phyloP scores from a whole-genome alignment of 2,113 vertebrate species.

The Mesitornis unicolor region DNA sequence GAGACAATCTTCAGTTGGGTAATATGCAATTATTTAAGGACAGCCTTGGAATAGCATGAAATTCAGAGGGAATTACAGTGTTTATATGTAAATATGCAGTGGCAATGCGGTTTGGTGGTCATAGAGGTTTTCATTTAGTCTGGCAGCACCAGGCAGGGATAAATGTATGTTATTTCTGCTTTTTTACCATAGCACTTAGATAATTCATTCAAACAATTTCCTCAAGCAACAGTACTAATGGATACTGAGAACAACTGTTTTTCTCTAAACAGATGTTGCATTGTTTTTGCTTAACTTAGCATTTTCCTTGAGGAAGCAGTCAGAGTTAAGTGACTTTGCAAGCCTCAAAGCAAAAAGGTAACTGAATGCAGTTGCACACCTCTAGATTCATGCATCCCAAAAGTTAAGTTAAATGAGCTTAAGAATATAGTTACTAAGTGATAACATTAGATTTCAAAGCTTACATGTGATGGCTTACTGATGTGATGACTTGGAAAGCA shows the following conservation, averaged over 20 bases:
- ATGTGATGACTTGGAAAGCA: not conserved
- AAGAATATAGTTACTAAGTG: not conserved
- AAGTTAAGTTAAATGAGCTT: not conserved
- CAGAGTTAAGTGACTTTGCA: not conserved
- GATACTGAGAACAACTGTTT: not conserved
- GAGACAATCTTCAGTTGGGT: not conserved
- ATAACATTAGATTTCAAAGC: not conserved
- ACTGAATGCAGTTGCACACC: not conserved
- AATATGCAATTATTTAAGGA: not conserved
- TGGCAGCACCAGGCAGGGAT: not conserved
- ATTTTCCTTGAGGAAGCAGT: not conserved
- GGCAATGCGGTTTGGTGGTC: not conserved
- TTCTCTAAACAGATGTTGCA: not conserved
- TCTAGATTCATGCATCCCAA: not conserved
- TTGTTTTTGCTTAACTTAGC: not conserved
- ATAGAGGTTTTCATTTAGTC: not conserved
- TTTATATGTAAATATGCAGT: not conserved
- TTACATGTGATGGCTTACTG: not conserved
- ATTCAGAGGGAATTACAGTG: not conserved
- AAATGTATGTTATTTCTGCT: not conserved
- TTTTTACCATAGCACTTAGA: not conserved
- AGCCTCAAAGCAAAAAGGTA: not conserved
- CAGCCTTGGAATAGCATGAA: not conserved
- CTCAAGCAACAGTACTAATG: not conserved
- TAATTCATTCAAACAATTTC: not conserved